These are phyloP conservation scores for Drosophila kanekoi DNA, from an alignment of 2,888 invertebrate species.

Conservation along the genomic window DNA sequence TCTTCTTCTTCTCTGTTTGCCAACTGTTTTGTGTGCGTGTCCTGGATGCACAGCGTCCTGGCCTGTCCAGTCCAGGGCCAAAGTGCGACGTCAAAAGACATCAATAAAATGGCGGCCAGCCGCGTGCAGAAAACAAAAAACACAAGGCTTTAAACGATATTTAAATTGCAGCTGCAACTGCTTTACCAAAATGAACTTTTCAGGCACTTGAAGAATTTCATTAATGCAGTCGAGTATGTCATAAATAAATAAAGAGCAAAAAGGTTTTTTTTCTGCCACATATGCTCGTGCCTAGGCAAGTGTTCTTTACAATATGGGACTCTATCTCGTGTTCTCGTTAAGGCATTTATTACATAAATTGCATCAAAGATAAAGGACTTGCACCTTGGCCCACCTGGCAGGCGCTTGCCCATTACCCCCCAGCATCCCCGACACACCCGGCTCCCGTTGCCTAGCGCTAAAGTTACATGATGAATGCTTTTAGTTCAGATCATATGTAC, in stretches of 20 bases:
- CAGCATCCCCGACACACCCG: neutral
- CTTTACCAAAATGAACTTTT: conserved; percentile 2
- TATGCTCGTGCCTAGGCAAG: neutral
- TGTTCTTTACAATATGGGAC: neutral
- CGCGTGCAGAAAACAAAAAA: conserved; percentile 21
- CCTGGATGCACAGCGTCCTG: conserved; percentile 28
- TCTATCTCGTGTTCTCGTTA: conserved; percentile 23
- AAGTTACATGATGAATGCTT: conserved; percentile 61
- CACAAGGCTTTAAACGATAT: conserved; percentile 35
- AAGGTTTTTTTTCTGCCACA: no score
- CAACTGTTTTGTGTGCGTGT: conserved; percentile 40
- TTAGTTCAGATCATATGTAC: conserved; percentile 43
- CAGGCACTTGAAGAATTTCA: no score
- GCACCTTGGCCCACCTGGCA: conserved; percentile 43
- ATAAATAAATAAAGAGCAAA: no score
- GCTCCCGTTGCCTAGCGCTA: conserved; percentile 10
- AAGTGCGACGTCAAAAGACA: conserved; percentile 67
- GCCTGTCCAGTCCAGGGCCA: conserved; percentile 21
- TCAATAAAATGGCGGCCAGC: conserved; percentile 66
- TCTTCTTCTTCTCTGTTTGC: conserved; percentile 30
- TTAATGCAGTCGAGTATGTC: no score
- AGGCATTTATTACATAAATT: conserved; percentile 44
- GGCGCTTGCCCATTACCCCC: conserved; percentile 28
- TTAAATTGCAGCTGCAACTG: conserved; percentile 34
- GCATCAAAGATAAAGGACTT: conserved; percentile 31